phyloP scores from a whole-genome alignment of 2,888 invertebrate species.

The Drosophila nigritarsus region DNA sequence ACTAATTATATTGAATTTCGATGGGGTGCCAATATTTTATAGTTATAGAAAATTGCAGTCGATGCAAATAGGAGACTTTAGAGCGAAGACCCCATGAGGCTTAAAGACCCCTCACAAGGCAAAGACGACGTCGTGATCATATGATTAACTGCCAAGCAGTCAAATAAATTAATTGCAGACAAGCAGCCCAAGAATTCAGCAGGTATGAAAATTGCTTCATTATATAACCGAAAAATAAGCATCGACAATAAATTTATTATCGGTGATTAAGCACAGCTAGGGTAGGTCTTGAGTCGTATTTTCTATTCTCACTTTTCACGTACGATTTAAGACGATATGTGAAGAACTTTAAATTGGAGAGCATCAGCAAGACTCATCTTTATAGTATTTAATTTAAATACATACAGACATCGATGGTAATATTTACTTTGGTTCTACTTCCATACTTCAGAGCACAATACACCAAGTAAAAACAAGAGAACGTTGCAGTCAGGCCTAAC shows the following conservation, averaged over 20 bases:
- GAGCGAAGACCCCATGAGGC: slow-evolving; percentile 59
- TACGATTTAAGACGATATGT: not conserved
- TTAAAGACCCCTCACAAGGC: slow-evolving; percentile 28
- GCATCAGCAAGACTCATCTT: not conserved
- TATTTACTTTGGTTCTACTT: too few relatives aligned
- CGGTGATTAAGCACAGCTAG: slow-evolving; percentile 9
- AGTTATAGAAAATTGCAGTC: slow-evolving; percentile 18
- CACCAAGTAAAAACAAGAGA: too few relatives aligned
- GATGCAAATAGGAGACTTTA: slow-evolving; percentile 23
- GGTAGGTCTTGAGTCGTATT: slow-evolving; percentile 3
- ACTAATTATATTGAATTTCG: slow-evolving; percentile 65
- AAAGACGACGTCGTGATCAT: slow-evolving; percentile 19
- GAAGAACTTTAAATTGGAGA: not conserved
- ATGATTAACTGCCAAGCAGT: slow-evolving; percentile 55
- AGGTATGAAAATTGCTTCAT: slow-evolving; percentile 47
- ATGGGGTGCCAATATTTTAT: slow-evolving; percentile 40
- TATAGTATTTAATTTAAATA: not conserved
- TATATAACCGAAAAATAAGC: slow-evolving; percentile 36
- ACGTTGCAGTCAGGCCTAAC: too few relatives aligned
- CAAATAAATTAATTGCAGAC: slow-evolving; percentile 63
- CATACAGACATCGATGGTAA: too few relatives aligned
- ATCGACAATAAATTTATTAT: slow-evolving; percentile 6
- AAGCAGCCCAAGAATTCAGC: slow-evolving; percentile 26
- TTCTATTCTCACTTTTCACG: not conserved
- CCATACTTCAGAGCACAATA: too few relatives aligned